Evolutionary conservation across 2,797 vertebrate genomes (phyloP), one percentile per base, ranked within the genome.

Genomic region (Pseudochaenichthys georgianus): DNA sequence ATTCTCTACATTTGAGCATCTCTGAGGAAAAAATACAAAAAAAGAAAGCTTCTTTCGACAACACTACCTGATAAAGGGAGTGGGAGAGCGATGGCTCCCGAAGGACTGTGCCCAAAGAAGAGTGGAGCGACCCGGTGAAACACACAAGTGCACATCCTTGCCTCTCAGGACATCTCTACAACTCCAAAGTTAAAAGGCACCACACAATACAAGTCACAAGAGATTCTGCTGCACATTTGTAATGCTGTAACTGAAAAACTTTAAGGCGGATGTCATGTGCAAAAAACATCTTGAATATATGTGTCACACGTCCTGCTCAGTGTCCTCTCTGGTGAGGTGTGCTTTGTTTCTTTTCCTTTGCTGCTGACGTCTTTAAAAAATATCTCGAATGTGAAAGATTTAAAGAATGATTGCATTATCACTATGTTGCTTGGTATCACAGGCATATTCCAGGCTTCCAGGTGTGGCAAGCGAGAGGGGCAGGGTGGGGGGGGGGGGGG

Each of bases 251-350:
- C 88, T 7, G 67, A 94, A 93, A 92, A 90, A 94, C 91, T 94
- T 97, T 98, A 98, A 98, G 98, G 97, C 96, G 94, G 92, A 95
- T 95, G 93, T 95, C 93, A 95, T 96, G 96, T 96, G 96, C 95
- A 97, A 97, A 96, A 88, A 93, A 89, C 65, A 85, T 89, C 73
- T 89, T 66, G 69, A 90, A 86, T 83, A 85, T 89, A 85, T 89
- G 76, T 83, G 85, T 78, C 76, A 73, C 70, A 85, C 58, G 7
- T 79, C 63, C 79, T 86, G 84, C 75, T 81, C 76, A 78, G 82
- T 79, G 77, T 90, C 76, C 75, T 70, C 80, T 75, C 71, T 66
- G 16, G 80, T 70, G 75, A 85, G 72, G 84, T 95, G 95, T 95
- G 95, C 95, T 96, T 95, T 86, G 81, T 82, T 83, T 92, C 70